These are phyloP conservation scores for Cancer borealis DNA, from an alignment of 2,888 invertebrate species.

Conservation along the genomic window DNA sequence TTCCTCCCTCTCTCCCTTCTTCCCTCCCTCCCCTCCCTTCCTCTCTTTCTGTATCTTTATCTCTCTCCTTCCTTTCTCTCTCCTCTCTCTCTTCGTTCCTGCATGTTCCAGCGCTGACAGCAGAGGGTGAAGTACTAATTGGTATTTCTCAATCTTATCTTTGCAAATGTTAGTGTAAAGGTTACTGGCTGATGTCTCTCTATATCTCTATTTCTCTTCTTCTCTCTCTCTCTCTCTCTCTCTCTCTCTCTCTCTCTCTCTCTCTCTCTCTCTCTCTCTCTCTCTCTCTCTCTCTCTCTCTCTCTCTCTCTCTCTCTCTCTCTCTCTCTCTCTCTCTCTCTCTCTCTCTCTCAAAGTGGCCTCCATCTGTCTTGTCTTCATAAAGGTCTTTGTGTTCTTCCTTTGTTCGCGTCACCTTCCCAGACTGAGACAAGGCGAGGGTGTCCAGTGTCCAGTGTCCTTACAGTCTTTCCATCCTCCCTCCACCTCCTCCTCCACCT, in stretches of 20 bases:
- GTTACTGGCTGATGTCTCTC: not conserved
- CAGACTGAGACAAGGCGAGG: not conserved
- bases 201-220: not conserved
- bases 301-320: not conserved
- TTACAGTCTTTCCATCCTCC: not conserved
- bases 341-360: slow-evolving; percentile 13
- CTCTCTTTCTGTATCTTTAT: too few species aligned
- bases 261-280: not conserved
- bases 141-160: not conserved
- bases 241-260: not conserved
- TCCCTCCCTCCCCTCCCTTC: not conserved
- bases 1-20: not conserved
- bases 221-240: not conserved
- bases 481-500: not conserved
- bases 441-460: not conserved
- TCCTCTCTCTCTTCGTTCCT: not conserved
- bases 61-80: not conserved
- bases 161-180: not conserved
- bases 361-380: not conserved
- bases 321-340: not conserved
- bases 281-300: not conserved
- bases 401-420: not conserved
- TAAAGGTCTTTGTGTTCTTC: not conserved
- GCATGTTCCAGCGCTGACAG: not conserved
- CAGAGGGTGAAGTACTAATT: not conserved